Conservation (phyloP, 1,140 invertebrate genomes). For the Phenacoccus solenopsis region DNA sequence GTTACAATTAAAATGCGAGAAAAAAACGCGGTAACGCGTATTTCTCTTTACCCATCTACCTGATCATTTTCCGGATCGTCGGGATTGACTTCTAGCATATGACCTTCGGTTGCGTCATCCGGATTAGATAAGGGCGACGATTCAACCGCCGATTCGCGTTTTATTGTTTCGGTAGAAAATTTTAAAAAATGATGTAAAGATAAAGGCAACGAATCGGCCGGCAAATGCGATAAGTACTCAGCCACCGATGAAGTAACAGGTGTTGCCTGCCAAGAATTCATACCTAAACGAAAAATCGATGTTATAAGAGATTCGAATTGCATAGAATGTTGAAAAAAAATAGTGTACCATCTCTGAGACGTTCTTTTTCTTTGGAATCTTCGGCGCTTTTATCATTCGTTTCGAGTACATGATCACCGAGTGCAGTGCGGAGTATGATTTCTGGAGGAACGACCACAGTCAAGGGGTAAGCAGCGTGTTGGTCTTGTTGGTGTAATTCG, state of each 20-base stretch:
- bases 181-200: slow-evolving; percentile 73
- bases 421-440: slow-evolving; percentile 25
- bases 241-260: slow-evolving; percentile 58
- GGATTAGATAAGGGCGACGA: background rate
- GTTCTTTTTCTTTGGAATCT: slow-evolving; percentile 29
- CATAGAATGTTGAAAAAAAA: background rate
- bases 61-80: slow-evolving; percentile 11
- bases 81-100: slow-evolving; percentile 1
- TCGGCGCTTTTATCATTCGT: slow-evolving; percentile 28
- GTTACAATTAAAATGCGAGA: no score
- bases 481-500: slow-evolving; percentile 19
- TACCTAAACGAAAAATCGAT: background rate
- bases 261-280: slow-evolving; percentile 48
- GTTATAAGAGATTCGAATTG: background rate
- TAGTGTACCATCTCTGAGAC: slow-evolving; percentile 22
- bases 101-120: background rate
- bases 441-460: slow-evolving; percentile 36
- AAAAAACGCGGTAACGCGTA: no score
- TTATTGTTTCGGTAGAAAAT: slow-evolving; percentile 62
- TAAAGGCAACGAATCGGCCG: slow-evolving; percentile 38
- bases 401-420: slow-evolving; percentile 20
- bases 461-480: slow-evolving; percentile 38
- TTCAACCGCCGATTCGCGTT: slow-evolving; percentile 41
- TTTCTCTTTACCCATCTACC: no score
- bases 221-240: slow-evolving; percentile 66